Conservation (phyloP, 1,140 invertebrate genomes). For the Pogonomyrmex californicus region DNA sequence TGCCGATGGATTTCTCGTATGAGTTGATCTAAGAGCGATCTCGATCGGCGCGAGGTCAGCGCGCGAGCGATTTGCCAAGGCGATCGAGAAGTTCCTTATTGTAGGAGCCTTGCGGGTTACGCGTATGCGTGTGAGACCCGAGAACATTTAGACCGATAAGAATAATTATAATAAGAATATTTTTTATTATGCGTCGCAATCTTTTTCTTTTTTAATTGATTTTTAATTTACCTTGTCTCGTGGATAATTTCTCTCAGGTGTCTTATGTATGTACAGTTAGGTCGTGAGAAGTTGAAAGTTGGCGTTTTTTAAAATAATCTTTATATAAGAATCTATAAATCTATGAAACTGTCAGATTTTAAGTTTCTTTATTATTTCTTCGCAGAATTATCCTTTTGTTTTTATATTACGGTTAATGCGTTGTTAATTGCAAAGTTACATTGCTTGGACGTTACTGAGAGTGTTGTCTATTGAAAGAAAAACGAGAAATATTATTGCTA, state of each 20-base stretch:
- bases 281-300: constrained; percentile 7
- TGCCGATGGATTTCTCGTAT: constrained; percentile 65
- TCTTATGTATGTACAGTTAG: background rate
- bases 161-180: background rate
- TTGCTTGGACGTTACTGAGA: background rate
- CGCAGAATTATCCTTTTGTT: background rate
- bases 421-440: background rate
- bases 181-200: background rate
- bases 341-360: background rate
- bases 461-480: background rate
- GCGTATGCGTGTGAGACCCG: background rate
- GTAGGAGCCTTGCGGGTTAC: constrained; percentile 26
- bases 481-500: background rate
- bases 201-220: constrained; percentile 2
- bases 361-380: background rate
- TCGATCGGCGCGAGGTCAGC: constrained; percentile 61
- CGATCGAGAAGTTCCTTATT: constrained; percentile 58
- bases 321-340: background rate
- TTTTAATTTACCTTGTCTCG: constrained; percentile 23
- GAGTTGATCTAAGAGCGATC: constrained; percentile 61
- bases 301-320: background rate
- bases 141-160: background rate
- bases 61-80: constrained; percentile 67
- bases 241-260: constrained; percentile 6
- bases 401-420: background rate